These are phyloP conservation scores for Caenorhabditis doughertyi DNA, from an alignment of 2,888 invertebrate genomes.

Conservation along the genomic window DNA sequence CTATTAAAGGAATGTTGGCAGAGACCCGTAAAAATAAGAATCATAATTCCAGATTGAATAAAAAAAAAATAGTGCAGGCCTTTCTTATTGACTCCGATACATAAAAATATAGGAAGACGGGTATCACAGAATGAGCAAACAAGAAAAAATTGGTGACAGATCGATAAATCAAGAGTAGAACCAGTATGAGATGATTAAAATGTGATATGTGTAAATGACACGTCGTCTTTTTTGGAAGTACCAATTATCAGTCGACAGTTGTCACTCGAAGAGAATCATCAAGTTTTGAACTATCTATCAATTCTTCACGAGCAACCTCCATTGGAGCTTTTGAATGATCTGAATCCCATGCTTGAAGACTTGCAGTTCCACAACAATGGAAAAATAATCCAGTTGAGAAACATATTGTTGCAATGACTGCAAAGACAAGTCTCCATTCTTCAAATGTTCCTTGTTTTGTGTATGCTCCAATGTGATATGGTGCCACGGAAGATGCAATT, in stretches of 20 bases:
- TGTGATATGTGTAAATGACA: slow-evolving; percentile 29
- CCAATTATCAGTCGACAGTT: slow-evolving; percentile 43
- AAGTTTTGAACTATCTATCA: slow-evolving; percentile 61
- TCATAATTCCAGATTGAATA: slow-evolving; percentile 11
- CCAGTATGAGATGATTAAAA: slow-evolving; percentile 60
- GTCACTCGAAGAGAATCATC: slow-evolving; percentile 61
- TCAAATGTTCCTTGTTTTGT: slow-evolving; percentile 75
- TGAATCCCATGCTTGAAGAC: slow-evolving; percentile 60
- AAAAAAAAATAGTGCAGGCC: neutral
- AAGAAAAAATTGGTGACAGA: slow-evolving; percentile 47
- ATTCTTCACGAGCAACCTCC: slow-evolving; percentile 53
- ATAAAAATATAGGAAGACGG: slow-evolving; percentile 14
- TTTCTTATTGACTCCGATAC: slow-evolving; percentile 11
- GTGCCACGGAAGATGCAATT: slow-evolving; percentile 79
- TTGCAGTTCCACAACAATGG: slow-evolving; percentile 78
- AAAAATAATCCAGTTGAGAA: slow-evolving; percentile 79
- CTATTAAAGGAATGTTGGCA: slow-evolving; percentile 59
- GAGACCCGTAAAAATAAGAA: slow-evolving; percentile 30
- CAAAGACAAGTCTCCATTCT: slow-evolving; percentile 80
- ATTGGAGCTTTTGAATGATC: slow-evolving; percentile 41
- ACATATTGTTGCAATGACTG: slow-evolving; percentile 74
- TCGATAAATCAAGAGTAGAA: slow-evolving; percentile 52
- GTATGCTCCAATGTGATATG: slow-evolving; percentile 78
- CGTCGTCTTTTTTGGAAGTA: neutral
- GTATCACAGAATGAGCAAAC: slow-evolving; percentile 61